Base-by-base conservation (phyloP, 2,113 vertebrate genomes). In the Phocoena phocoena region DNA sequence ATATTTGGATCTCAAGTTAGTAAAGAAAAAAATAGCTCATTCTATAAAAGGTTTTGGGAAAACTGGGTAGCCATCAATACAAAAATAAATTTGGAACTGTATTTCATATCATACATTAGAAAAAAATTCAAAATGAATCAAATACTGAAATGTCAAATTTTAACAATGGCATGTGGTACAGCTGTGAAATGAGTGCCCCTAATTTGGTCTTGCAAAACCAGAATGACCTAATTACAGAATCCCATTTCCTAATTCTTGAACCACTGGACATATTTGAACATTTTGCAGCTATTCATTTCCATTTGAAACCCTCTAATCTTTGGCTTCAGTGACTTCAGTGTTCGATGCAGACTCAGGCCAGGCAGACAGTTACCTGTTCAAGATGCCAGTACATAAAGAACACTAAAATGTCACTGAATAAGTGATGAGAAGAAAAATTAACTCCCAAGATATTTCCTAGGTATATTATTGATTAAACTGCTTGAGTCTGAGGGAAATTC, bases 211-310 rank as follows among this genome's bases (percentile, higher is more conserved):
- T 90, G 23, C 13, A 94, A 96, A 95, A 90, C 21, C 79, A 88
- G 41, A 92, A 89, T 89, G 74, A 82, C 33, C 33, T 95, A 95
- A 94, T 95, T 94, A 88, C 3, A 88, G 65, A 53, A 88, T 94
- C 55, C 87, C 83, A 97, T 96, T 74, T 92, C 17, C 70, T 73
- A 67, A 68, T 90, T 90, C 60, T 92, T 96, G 81, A 84, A 88
- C 63, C 71, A 55, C 17, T 71, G 50, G 47, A 81, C 65, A 53
- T 67, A 67, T 67, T 8, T 76, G 80, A 94, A 84, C 55, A 92
- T 53, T 94, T 86, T 87, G 20, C 58, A 92, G 83, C 63, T 92
- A 79, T 88, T 95, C 36, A 47, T 89, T 97, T 97, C 47, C 28
- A 84, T 58, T 93, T 95, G 53, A 90, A 93, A 93, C 7, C 47